Evolutionary conservation across 2,888 invertebrate species (phyloP), one percentile per base, ranked within the genome.

Genomic region (Aspidiotus rigidus): DNA sequence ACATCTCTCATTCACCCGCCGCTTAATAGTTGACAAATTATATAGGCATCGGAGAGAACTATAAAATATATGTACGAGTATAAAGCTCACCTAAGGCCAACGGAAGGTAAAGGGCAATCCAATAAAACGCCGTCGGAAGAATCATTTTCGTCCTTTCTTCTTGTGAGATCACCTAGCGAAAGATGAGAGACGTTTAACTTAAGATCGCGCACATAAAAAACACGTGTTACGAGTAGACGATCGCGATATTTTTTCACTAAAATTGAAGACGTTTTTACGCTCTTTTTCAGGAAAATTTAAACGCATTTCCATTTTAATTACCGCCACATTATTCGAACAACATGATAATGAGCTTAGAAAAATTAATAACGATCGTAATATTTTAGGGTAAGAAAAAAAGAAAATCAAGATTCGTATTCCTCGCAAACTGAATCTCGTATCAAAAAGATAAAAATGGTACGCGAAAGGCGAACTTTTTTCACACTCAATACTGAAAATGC

Each of bases 101-200:
- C 44, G 66, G 49, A 42, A 44, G n/a, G 17, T 56, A 66, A 7
- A 66, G 42, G 49, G 39, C 53, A 11, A 66, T 59, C 59, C 66
- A 66, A 49, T 44, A 59, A 13, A 66, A 49, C 41, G 66, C n/a
- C 28, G 41, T 13, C 66, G 39, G 49, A 49, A n/a, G 49, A 49
- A 11, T 59, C 60, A 49, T 49, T n/a, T 49, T 49, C 49, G 49
- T 11, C 49, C 10, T 49, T 49, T n/a, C 28, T 28, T 28, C 28
- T 28, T 28, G 28, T 28, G 28, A 28, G 39, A 61, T 61, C 41
- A 60, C 28, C 1, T 17, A 39, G 10, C 13, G 16, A 44, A 41
- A 28, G 28, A 28, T 28, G 28, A 49, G 49, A n/a, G 10, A 49
- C 10, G 49, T 49, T 49, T n/a, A 49, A 49, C 49, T 49, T n/a